Conservation (phyloP, 2,888 invertebrate genomes). For the Brachyopa scutellaris region DNA sequence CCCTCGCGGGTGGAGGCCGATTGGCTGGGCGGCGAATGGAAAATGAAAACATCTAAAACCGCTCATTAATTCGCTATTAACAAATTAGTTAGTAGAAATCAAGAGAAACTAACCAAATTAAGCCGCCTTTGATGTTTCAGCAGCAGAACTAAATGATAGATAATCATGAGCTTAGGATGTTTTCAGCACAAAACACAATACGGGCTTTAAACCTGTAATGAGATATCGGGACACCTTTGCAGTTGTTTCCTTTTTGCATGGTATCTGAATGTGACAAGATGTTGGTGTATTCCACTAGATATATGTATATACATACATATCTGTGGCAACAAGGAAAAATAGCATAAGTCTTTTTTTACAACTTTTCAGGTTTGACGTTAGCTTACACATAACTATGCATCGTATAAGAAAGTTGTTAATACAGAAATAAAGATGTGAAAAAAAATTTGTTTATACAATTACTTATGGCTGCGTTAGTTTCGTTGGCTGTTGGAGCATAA, state of each 20-base stretch:
- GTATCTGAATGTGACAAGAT: slow-evolving; percentile 24
- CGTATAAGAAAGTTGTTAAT: no score
- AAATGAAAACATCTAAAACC: slow-evolving; percentile 69
- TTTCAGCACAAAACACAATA: slow-evolving; percentile 49
- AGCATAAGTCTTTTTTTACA: no score
- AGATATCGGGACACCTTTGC: slow-evolving; percentile 20
- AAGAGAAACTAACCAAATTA: slow-evolving; percentile 51
- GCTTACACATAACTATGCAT: no score
- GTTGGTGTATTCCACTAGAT: no score
- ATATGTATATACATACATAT: no score
- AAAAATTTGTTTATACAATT: no score
- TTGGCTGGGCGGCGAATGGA: slow-evolving; percentile 44
- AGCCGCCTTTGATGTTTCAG: slow-evolving; percentile 52
- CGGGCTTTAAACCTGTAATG: slow-evolving; percentile 22
- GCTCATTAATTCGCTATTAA: slow-evolving; percentile 70
- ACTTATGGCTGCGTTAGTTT: no score
- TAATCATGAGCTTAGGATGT: slow-evolving; percentile 48
- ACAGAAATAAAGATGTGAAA: no score
- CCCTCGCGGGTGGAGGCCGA: slow-evolving; percentile 45
- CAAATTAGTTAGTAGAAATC: slow-evolving; percentile 68
- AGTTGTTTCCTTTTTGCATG: slow-evolving; percentile 5
- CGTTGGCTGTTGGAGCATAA: no score
- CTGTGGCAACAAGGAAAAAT: no score
- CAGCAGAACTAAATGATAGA: slow-evolving; percentile 42
- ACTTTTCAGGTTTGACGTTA: no score